phyloP scores from a whole-genome alignment of 1,140 invertebrate genomes.

The Stratiolaelaps scimitus region DNA sequence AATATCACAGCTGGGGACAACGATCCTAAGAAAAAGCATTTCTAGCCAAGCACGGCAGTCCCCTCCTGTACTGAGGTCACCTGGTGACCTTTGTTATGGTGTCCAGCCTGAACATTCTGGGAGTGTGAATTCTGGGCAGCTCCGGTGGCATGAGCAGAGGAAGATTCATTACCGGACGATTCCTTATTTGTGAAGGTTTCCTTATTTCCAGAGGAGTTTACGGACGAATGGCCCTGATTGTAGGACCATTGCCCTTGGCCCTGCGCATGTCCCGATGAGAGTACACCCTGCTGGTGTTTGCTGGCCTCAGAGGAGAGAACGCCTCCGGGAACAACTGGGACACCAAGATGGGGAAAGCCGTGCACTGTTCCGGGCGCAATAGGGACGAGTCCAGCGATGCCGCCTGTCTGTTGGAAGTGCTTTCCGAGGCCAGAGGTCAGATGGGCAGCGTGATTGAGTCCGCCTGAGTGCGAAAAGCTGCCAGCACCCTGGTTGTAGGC shows the following conservation, averaged over 20 bases:
- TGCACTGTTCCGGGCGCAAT: not conserved
- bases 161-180: conserved; percentile 1
- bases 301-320: not conserved
- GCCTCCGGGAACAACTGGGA: no score
- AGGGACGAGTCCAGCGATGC: not conserved
- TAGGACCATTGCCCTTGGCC: conserved; percentile 2
- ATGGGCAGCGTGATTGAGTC: not conserved
- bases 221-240: conserved; percentile 7
- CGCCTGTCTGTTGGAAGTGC: not conserved
- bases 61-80: not conserved
- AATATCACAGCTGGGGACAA: no score
- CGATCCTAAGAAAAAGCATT: not conserved
- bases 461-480: not conserved
- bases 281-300: not conserved
- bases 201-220: conserved; percentile 11
- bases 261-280: not conserved
- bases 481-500: conserved; percentile 8
- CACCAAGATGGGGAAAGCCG: not conserved
- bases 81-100: conserved; percentile 9
- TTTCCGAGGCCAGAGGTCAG: not conserved
- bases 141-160: not conserved
- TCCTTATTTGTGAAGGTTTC: conserved; percentile 3
- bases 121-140: not conserved
- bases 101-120: not conserved
- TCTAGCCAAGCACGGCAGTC: not conserved